These are phyloP conservation scores for Chlorops oryzae DNA, from an alignment of 1,140 invertebrate species.

Conservation along the genomic window DNA sequence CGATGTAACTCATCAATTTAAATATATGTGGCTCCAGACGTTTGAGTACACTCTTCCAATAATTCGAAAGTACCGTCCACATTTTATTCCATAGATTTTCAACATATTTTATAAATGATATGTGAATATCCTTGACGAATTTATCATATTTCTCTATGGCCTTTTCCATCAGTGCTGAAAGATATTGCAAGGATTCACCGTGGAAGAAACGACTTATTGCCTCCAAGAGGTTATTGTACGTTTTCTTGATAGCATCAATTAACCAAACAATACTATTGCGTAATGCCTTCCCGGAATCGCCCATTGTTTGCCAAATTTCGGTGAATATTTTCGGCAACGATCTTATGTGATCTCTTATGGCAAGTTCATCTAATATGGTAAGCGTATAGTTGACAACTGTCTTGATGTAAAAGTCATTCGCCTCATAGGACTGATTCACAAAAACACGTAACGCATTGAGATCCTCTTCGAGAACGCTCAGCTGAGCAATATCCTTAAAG, in stretches of 20 bases:
- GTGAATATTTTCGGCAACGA: constrained; percentile 70
- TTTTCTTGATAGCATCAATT: constrained; percentile 64
- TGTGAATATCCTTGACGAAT: constrained; percentile 69
- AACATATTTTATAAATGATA: constrained; percentile 67
- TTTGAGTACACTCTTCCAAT: constrained; percentile 65
- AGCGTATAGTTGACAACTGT: constrained; percentile 64
- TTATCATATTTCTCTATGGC: constrained; percentile 69
- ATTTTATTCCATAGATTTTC: constrained; percentile 65
- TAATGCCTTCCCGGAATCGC: constrained; percentile 70
- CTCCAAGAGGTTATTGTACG: constrained; percentile 63
- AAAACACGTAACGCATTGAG: constrained; percentile 62
- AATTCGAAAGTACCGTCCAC: constrained; percentile 54
- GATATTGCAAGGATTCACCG: constrained; percentile 64
- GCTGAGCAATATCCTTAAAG: constrained; percentile 63
- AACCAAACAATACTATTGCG: constrained; percentile 68
- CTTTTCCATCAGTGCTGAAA: constrained; percentile 61
- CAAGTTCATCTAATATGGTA: constrained; percentile 67
- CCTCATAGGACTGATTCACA: constrained; percentile 68
- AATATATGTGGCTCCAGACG: constrained; percentile 71
- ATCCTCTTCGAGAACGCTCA: constrained; percentile 66
- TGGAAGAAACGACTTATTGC: constrained; percentile 61
- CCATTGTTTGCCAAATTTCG: constrained; percentile 77
- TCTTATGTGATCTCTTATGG: constrained; percentile 69
- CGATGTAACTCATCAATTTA: constrained; percentile 65
- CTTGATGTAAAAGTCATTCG: constrained; percentile 77